Base-by-base conservation (phyloP, 1,140 invertebrate genomes). In the Cherax quadricarinatus region DNA sequence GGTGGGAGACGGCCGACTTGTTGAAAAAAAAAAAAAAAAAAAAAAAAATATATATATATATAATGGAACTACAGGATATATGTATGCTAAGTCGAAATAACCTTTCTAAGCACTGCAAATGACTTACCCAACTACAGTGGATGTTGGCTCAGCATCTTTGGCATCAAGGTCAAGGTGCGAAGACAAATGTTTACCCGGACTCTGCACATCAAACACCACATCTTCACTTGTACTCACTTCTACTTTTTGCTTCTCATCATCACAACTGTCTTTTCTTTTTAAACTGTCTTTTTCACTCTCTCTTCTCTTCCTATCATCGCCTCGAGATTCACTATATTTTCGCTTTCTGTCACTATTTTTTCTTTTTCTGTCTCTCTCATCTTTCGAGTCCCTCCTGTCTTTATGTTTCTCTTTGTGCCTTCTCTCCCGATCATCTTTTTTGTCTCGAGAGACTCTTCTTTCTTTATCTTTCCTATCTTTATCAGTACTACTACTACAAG, bases 351-450 rank as follows among this genome's bases (percentile, higher is more conserved):
- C 86, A 93, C 95, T 51, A 93, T 94, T 57, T 51, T 94, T 90
- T 18, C 94, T 93, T 30, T 95, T 95, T 30, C 94, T 95, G 60
- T 94, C 95, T 24, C 91, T 92, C 48, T 93, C 93, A n/a, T 86
- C 85, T 12, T 92, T 90, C 0, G 87, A 86, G 84, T 85, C 79
- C n/a, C 86, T 75, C 62, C 86, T 85, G 53, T 87, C 88, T 24
- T 49, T 81, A 70, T 94, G 57, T 86, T 51, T 87, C 7, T 87
- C 84, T n/a, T 81, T 21, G 10, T 84, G 51, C 57, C 24, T 83
- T 48, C 75, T 80, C 21, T 78, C 48, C 73, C 66, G 41, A 41
- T 83, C 14, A 24, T 86, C 66, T 21, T 53, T 16, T 41, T 78
- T 60, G 16, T 81, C 49, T 66, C 48, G 49, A 10, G 79, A 81